Base-by-base conservation (phyloP, 2,797 vertebrate species). In the Melanotaenia maccullochi region DNA sequence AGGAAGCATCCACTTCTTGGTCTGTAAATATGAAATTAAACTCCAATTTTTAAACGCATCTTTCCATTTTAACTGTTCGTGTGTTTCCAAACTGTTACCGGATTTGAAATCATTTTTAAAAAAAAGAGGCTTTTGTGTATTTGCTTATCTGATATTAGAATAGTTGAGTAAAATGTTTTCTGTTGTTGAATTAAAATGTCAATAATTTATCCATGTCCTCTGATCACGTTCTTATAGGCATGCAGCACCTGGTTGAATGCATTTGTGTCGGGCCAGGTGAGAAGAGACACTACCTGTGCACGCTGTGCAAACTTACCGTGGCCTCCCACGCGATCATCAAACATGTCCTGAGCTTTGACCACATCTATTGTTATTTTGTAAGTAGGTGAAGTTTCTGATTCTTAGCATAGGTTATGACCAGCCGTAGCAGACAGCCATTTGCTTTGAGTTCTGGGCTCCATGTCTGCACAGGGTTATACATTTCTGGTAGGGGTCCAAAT, bases 321-420 rank as follows among this genome's bases (percentile, higher is more conserved):
- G 14, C 35, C 3, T 0, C 24, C n/a, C 62, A 63, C 36, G 9
- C 8, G n/a, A 69, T 93, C 82, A 86, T 92, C 78, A 79, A 71
- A 65, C 92, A 93, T 3, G 38, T 90, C 47, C 66, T 93, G 68
- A 90, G 91, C 79, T 89, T 90, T 62, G 85, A 90, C 71, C 92
- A 93, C 74, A 30, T 93, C 64, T 73, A 66, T 24, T 56, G 18
- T 56, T 93, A 89, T 72, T 88, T 92, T 66, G 92, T 93, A 82
- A 92, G 87, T 90, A 47, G 20, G 7, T 40, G 6, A 33, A 33
- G 32, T 7, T 6, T 33, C 32, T 33, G 32, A 33, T 33, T 7
- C 32, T 33, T 33, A 33, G 6, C 32, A 33, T 33, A 33, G 32
- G 32, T 33, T 33, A 33, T 33, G 32, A 33, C 28, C 28, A 30